These are phyloP conservation scores for Myanophis thanlyinensis DNA, from an alignment of 2,113 vertebrate genomes.

Conservation along the genomic window DNA sequence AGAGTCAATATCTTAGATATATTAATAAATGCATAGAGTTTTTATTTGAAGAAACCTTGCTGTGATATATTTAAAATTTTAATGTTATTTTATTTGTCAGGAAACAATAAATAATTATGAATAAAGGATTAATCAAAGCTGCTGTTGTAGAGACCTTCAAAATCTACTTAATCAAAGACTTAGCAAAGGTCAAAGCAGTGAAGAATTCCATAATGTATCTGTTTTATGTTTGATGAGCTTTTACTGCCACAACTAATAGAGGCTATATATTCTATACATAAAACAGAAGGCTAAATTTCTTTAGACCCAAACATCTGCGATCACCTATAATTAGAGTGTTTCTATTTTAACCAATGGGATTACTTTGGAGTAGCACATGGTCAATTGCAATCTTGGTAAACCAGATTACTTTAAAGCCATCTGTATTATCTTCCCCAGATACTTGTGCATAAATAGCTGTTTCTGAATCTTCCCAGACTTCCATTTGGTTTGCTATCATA, in stretches of 20 bases:
- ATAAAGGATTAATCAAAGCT: slow-evolving; percentile 20
- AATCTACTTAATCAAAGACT: slow-evolving; percentile 36
- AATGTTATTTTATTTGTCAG: not conserved
- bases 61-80: not conserved
- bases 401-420: slow-evolving; percentile 49
- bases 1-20: not conserved
- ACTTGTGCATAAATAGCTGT: slow-evolving; percentile 21
- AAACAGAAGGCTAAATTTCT: slow-evolving; percentile 50
- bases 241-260: slow-evolving; percentile 61
- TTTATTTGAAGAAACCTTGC: not conserved
- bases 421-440: slow-evolving; percentile 25
- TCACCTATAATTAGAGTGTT: not conserved
- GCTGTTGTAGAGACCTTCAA: slow-evolving; percentile 43
- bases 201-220: slow-evolving; percentile 61
- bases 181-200: slow-evolving; percentile 52
- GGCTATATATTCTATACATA: slow-evolving; percentile 38
- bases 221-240: slow-evolving; percentile 67
- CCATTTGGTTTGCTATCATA: slow-evolving; percentile 14
- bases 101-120: slow-evolving; percentile 7
- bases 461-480: slow-evolving; percentile 31
- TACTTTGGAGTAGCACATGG: not conserved
- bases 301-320: not conserved
- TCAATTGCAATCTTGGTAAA: slow-evolving; percentile 9
- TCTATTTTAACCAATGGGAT: not conserved
- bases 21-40: not conserved